These are phyloP conservation scores for Ophioninae sp. DNA, from an alignment of 2,888 invertebrate genomes.

Conservation along the genomic window DNA sequence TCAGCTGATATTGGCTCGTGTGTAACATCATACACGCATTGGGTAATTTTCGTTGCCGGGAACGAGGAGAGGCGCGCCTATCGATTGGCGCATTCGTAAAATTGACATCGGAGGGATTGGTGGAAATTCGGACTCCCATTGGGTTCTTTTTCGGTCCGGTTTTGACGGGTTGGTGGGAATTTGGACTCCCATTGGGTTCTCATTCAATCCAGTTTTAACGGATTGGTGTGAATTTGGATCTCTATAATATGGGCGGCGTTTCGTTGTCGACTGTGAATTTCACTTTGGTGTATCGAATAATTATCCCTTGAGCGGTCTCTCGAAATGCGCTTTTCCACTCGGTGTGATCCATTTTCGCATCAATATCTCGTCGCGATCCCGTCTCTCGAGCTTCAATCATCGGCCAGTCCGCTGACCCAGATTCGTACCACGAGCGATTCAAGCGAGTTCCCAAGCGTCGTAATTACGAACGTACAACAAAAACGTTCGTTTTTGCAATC, in stretches of 20 bases:
- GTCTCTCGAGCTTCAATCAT: neutral
- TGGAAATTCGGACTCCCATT: constrained; percentile 7
- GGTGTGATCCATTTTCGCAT: neutral
- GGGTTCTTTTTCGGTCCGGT: neutral
- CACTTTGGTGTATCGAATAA: neutral
- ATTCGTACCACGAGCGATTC: constrained; percentile 1
- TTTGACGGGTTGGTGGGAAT: neutral
- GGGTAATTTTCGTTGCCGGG: neutral
- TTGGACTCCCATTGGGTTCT: neutral
- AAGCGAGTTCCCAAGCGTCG: neutral
- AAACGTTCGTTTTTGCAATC: neutral
- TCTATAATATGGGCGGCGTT: no score
- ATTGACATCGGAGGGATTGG: constrained; percentile 7
- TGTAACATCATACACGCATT: constrained; percentile 12
- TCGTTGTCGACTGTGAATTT: no score
- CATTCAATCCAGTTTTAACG: no score
- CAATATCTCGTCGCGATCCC: neutral
- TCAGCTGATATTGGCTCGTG: neutral
- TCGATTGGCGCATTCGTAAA: constrained; percentile 17
- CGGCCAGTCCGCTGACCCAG: constrained; percentile 6
- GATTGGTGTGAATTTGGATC: no score
- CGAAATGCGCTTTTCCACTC: neutral
- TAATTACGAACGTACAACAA: constrained; percentile 1
- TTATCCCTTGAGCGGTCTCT: no score
- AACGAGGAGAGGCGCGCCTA: neutral